Evolutionary conservation across 2,888 invertebrate species (phyloP).

Genomic region (Cyaniris semiargus): DNA sequence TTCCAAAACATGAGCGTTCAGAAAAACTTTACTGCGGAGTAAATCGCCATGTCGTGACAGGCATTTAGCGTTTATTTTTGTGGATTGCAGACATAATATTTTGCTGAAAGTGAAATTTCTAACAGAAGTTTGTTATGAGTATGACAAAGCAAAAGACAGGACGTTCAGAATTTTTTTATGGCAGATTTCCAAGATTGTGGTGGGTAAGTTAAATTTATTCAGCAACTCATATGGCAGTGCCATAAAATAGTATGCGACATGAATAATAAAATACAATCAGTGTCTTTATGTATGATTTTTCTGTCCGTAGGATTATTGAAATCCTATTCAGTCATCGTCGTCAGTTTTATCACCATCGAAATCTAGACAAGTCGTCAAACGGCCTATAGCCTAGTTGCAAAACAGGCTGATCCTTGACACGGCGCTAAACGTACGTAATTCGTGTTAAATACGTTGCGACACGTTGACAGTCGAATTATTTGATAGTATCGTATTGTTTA

Average conservation of each 20-base stretch:
- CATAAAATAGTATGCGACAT: not conserved
- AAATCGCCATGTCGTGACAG: conserved; percentile 12
- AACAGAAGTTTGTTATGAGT: not conserved
- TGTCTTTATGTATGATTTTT: not conserved
- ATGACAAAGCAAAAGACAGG: not conserved
- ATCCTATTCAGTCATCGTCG: not conserved
- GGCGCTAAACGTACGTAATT: conserved; percentile 32
- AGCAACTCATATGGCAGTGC: not conserved
- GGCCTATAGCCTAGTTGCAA: conserved; percentile 17
- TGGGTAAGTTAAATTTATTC: conserved; percentile 17
- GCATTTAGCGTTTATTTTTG: conserved; percentile 1
- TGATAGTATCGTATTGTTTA: conserved; percentile 32
- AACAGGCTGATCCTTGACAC: conserved; percentile 27
- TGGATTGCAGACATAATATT: not conserved
- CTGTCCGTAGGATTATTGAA: too few species aligned
- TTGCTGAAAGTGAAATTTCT: not conserved
- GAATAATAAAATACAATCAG: not conserved
- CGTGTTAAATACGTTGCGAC: conserved; percentile 31
- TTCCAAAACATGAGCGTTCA: conserved; percentile 11
- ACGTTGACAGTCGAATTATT: conserved; percentile 33
- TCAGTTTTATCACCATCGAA: not conserved
- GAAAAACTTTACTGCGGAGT: conserved; percentile 10
- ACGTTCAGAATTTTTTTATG: conserved; percentile 1
- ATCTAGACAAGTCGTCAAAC: not conserved
- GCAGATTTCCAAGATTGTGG: conserved; percentile 10